Conservation (phyloP, 2,797 vertebrate genomes). For the Taeniopygia guttata region DNA sequence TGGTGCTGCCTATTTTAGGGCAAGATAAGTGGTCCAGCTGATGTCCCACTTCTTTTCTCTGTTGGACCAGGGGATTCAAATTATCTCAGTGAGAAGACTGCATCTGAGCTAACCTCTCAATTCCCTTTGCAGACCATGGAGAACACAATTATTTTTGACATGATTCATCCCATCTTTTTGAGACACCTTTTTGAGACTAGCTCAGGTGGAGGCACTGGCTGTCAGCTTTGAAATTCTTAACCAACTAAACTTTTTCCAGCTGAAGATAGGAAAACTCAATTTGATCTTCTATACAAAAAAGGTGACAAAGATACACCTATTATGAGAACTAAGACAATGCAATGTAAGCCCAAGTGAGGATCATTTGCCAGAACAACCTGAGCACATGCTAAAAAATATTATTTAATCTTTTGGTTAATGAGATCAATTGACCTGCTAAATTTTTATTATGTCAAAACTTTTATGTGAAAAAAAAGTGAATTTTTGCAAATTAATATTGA, state of each 20-base stretch:
- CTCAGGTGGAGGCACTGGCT: not conserved
- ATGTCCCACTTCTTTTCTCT: not conserved
- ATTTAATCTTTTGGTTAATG: not conserved
- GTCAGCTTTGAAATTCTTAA: not conserved
- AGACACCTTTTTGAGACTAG: not conserved
- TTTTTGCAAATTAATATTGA: not conserved
- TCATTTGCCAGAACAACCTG: not conserved
- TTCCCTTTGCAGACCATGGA: not conserved
- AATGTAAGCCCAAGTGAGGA: not conserved
- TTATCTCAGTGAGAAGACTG: not conserved
- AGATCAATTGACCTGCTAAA: not conserved
- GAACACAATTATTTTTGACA: not conserved
- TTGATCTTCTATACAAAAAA: not conserved
- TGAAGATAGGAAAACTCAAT: not conserved
- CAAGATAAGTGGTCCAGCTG: not conserved
- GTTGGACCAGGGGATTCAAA: not conserved
- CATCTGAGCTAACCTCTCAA: not conserved
- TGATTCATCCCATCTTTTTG: not conserved
- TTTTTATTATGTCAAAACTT: not conserved
- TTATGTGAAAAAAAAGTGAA: rapidly evolving
- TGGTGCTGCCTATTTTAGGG: not conserved
- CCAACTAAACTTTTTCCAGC: not conserved
- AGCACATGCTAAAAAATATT: not conserved
- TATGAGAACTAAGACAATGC: not conserved
- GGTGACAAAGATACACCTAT: not conserved